A percentile compares a stretch with the other conserved stretches of the same genome.
Evolutionary conservation across 2,797 vertebrate species (phyloP).

Genomic region (Micrastur ruficollis): DNA sequence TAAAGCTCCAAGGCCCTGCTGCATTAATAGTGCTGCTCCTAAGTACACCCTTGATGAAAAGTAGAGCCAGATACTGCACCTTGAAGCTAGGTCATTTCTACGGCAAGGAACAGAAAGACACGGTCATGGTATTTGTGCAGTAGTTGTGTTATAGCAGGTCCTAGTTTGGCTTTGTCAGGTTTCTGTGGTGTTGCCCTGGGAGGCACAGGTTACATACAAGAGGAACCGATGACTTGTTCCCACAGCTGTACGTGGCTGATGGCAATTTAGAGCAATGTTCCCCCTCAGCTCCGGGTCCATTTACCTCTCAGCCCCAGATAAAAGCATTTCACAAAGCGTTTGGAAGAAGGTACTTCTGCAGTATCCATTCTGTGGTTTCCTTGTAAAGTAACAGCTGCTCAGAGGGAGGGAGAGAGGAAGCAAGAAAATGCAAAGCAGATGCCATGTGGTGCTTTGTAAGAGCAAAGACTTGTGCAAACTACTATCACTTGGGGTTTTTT

Average conservation of each 20-base stretch:
- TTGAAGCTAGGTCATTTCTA: neutral
- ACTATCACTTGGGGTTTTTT: neutral
- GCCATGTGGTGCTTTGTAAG: neutral
- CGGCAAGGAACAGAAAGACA: neutral
- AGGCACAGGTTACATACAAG: neutral
- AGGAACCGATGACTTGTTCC: neutral
- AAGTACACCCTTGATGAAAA: neutral
- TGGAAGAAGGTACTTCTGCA: neutral
- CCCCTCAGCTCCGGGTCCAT: neutral
- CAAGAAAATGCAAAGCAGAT: neutral
- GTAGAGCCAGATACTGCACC: neutral
- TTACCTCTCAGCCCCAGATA: neutral
- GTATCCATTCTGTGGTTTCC: neutral
- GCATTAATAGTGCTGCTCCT: neutral
- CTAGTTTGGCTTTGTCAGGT: neutral
- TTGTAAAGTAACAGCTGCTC: neutral
- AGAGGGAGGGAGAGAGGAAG: neutral
- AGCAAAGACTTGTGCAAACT: neutral
- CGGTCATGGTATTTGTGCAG: neutral
- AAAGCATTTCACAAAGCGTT: neutral
- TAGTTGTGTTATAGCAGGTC: neutral
- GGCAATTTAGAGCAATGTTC: neutral
- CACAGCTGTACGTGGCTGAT: neutral
- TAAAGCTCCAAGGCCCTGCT: neutral
- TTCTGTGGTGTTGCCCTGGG: rapidly evolving